Evolutionary conservation across 2,797 vertebrate genomes (phyloP), one percentile per base, ranked within the genome.

Genomic region (Chiroxiphia lanceolata): DNA sequence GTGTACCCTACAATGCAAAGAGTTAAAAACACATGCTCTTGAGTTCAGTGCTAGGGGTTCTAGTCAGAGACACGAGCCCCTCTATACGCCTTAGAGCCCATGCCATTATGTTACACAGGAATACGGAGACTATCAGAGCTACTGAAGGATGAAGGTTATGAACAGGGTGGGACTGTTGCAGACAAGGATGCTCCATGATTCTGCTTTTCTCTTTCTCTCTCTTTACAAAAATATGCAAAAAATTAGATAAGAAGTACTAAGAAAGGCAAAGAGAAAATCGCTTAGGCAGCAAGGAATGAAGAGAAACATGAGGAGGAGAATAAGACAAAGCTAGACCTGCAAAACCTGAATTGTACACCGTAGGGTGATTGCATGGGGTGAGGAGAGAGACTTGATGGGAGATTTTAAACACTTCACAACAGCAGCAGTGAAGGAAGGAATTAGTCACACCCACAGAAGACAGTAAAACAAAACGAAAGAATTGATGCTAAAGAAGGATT

Each of bases 61-160:
- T 21, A 42, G 29, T 21, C 50, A 60, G 90, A 53, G 64, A 65
- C 34, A 59, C 44, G 26, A 23, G 61, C 42, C n/a, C 76, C 50
- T 50, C 19, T 9, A 6, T 21, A 3, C 0, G 0, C 18, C 0
- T 0, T 3, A 31, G 10, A 72, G 29, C 5, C 65, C 0, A 0
- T 31, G 31, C 19, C 1, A 1, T 14, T n/a, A 13, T 10, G 9
- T 22, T 70, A 25, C 53, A 81, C 27, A 61, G 45, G 20, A 27
- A 10, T 13, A 23, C 20, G 38, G 60, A 76, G 33, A 57, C 53
- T 54, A 2, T 47, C 33, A 53, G 61, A 80, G n/a, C 48, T 91
- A 26, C 40, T 75, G 51, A 29, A 26, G 64, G 33, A 27, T 33
- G 44, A 60, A 56, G n/a, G 14, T 20, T 20, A 72, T 33, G 33